A percentile compares a stretch with the other conserved stretches of the same genome.
Conservation (phyloP, 2,888 invertebrate genomes). For the Stegophylla sp. region DNA sequence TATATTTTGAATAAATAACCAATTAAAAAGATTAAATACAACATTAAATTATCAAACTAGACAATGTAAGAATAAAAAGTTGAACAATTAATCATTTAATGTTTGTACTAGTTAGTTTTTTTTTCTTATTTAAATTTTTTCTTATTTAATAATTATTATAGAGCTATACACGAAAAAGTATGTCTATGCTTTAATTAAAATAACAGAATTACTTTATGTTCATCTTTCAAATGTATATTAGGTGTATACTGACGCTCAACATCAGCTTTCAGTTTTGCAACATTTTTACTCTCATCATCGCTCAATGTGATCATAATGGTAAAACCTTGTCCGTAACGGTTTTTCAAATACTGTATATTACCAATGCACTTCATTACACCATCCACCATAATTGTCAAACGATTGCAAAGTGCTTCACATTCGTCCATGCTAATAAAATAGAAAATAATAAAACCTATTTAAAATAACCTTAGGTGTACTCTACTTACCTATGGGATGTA, state of each 20-base stretch:
- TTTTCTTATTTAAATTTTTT: too few species aligned
- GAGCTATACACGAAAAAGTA: too few species aligned
- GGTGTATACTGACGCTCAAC: slow-evolving; percentile 68
- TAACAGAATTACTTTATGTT: slow-evolving; percentile 74
- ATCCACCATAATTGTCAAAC: slow-evolving; percentile 78
- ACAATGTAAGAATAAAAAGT: too few species aligned
- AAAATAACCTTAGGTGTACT: neutral
- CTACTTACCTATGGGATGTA: slow-evolving; percentile 73
- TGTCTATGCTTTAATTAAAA: too few species aligned
- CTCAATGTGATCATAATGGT: slow-evolving; percentile 68
- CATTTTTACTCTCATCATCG: slow-evolving; percentile 61
- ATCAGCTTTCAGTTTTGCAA: slow-evolving; percentile 66
- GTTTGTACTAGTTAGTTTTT: too few species aligned
- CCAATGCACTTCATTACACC: slow-evolving; percentile 79
- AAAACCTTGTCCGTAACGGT: slow-evolving; percentile 74
- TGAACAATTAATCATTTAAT: too few species aligned
- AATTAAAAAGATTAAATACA: too few species aligned
- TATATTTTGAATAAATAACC: too few species aligned
- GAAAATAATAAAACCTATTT: neutral
- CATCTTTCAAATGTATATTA: slow-evolving; percentile 72
- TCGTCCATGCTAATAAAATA: slow-evolving; percentile 79
- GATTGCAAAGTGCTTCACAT: slow-evolving; percentile 80
- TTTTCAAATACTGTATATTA: slow-evolving; percentile 75
- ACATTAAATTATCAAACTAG: too few species aligned
- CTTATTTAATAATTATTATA: too few species aligned